Evolutionary conservation across 30 jellyfish, hydroid and myxozoan species (phyloP), one percentile per base, ranked within the genome.

Genomic region (Mastigias papua): DNA sequence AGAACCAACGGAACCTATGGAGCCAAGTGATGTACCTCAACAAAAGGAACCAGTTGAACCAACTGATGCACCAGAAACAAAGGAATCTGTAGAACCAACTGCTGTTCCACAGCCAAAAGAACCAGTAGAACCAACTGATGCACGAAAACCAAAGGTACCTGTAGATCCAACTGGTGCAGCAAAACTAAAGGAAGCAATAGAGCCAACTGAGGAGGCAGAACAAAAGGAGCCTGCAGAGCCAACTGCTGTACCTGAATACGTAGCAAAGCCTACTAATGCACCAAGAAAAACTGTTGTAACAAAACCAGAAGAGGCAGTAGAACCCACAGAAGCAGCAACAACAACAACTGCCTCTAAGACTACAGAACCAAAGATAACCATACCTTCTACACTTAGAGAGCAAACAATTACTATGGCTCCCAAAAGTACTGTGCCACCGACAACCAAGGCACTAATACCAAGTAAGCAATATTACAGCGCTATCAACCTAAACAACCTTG

Each of bases 101-200:
- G 51, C 25, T 28, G 26, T n/a, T 1, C 50, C 84, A 46, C 11
- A 29, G 13, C 51, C 64, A 1, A 33, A 34, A 2, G 75, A 48
- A 16, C 16, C 46, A 20, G 11, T 58, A 22, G 48, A 33, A 23
- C 27, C 48, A 46, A 77, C 81, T 28, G 88, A 31, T 0, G 49
- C 76, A 81, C 26, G 32, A 34, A 34, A 65, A 27, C 27, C 72
- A 48, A 22, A 37, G 42, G 34, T 29, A 8, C 66, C 73, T 1
- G 30, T 25, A 35, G 65, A 35, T 58, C 73, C 28, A 66, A 37
- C 90, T 5, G 54, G n/a, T 6, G 54, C 23, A 20, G 74, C 82
- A 32, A 29, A 32, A 2, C 65, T 28, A 16, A 57, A 61, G 9
- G 73, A 65, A 65, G 32, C 67, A 31, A 42, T 34, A 9, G 82